Evolutionary conservation across 2,888 invertebrate species (phyloP), one percentile per base, ranked within the genome.

Genomic region (Callyntrura sp.): DNA sequence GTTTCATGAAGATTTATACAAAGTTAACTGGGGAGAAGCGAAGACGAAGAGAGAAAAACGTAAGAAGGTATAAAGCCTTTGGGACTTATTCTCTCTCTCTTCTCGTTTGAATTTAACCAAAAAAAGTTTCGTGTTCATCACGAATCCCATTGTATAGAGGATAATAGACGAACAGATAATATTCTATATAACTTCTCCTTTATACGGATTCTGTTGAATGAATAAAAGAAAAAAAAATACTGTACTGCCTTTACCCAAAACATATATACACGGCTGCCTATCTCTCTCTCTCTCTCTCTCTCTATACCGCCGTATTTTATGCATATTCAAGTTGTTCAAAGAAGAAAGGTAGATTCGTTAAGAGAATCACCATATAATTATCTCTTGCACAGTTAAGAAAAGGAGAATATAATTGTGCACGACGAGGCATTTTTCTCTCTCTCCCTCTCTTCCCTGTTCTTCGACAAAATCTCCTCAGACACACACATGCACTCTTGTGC

Each of bases 61-160:
- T 35, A 78, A 43, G 78, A 65, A 79, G 20, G 11, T 14, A 1
- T 28, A 78, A 88, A 88, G 88, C 88, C 88, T 88, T 57, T 88
- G 88, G 88, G 88, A 88, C 79, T 79, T 79, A n/a, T n/a, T n/a
- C n/a, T n/a, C n/a, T n/a, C n/a, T n/a, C n/a, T n/a, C n/a, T 79
- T 79, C 57, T 73, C 1, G 62, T 88, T 88, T 35, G 88, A 83
- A 84, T 88, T 83, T 68, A 88, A 78, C 62, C 62, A 62, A 62
- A 82, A 88, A 45, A 81, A 84, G 78, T 55, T 88, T 88, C 78
- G 43, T 88, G 84, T 78, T 88, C 84, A 84, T 84, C 84, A 84
- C 48, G 83, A 83, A 84, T 88, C 84, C 84, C 73, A 83, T 84
- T 88, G 88, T 88, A 70, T 45, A 43, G 43, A 82, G 73, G 43